These are phyloP conservation scores for Terrapene triunguis DNA, from an alignment of 2,113 vertebrate genomes.

Conservation along the genomic window DNA sequence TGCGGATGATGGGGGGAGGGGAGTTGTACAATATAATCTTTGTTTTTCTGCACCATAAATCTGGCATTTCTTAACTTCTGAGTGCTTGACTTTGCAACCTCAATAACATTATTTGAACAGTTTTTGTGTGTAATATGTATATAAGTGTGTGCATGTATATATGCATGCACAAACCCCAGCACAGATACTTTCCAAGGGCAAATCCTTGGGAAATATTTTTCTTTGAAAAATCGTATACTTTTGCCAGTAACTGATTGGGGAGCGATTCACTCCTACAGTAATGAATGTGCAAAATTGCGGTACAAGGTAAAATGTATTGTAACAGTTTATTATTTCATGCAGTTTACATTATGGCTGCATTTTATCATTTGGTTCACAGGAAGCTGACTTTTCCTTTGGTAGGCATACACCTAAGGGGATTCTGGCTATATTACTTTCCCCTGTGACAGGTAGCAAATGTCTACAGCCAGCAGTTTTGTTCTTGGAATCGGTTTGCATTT, in stretches of 20 bases:
- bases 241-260: constrained; percentile 6
- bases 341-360: constrained; percentile 29
- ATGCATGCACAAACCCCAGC: neutral
- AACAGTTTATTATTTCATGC: constrained; percentile 19
- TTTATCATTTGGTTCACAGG: constrained; percentile 58
- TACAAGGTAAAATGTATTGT: neutral
- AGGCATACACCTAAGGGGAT: constrained; percentile 26
- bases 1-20: fast-evolving
- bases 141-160: fast-evolving
- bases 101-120: neutral
- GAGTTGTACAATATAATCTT: neutral
- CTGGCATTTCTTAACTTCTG: fast-evolving
- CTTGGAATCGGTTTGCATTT: constrained; percentile 63
- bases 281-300: constrained; percentile 40
- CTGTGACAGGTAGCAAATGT: neutral
- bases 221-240: neutral
- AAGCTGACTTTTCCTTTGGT: constrained; percentile 38
- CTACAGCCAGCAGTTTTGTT: constrained; percentile 47
- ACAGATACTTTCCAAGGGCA: neutral
- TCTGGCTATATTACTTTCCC: constrained; percentile 25
- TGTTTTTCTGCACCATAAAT: neutral
- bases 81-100: neutral
- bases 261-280: neutral
- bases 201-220: neutral
- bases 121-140: fast-evolving